Evolutionary conservation across 1,140 invertebrate species (phyloP), one percentile per base, ranked within the genome.

Genomic region (Neomicropteryx cornuta): DNA sequence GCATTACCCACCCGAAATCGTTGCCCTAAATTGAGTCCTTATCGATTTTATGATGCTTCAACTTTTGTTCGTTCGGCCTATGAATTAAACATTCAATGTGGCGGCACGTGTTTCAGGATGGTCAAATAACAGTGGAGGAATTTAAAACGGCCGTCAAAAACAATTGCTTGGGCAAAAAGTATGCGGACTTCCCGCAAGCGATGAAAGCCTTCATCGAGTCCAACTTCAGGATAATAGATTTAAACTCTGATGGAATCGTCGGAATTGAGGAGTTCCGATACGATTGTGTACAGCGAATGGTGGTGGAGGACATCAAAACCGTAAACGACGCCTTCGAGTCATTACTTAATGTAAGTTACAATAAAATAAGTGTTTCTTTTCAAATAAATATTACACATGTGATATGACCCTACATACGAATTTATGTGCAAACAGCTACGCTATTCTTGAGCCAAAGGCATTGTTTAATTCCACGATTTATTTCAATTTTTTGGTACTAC

Each of bases 121-220:
- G 83, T 17, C 74, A 79, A 50, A 83, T 87, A 36, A 79, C 81
- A 4, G 76, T 77, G 27, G 81, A 85, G 3, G 85, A 88, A 52
- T 88, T 87, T 60, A 87, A 86, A 56, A 70, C 74, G 44, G 84
- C 83, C 3, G 81, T 88, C 0, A 76, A 85, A 56, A 81, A 78
- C 50, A 81, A 76, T 40, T 87, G 84, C 50, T 69, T 85, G n/a
- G 83, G 83, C 2, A 75, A 77, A 51, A 71, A 71, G 38, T 87
- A 82, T 47, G 71, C 75, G n/a, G 79, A 86, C 33, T 86, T 88
- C 56, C 85, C 85, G 3, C 76, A 80, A 55, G 78, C 81, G 1
- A 80, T 84, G 77, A 83, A 78, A 50, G 79, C 81, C 55, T 87
- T 87, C 50, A 87, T 88, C 50, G 82, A 85, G 51, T 76, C 76